Base-by-base conservation (phyloP, 2,888 invertebrate species). In the Nebria brevicollis region DNA sequence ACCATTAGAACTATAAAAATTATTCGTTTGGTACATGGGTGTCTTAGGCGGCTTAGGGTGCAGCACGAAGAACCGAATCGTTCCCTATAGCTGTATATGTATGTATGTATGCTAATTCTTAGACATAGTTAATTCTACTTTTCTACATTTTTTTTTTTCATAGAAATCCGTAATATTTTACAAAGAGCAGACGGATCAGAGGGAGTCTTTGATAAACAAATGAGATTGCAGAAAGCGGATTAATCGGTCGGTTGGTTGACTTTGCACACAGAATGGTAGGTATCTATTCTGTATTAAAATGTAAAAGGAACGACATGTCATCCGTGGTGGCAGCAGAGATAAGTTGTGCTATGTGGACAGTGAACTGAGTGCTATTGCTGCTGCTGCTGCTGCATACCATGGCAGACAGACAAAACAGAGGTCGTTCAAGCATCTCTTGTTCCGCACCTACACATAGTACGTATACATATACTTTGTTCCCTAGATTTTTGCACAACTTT, bases 161-260 rank as follows among this genome's bases (percentile, higher is more conserved):
- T 54, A 54, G 54, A 54, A 54, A 11, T 2, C 54, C 54, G 54
- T 54, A 54, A 54, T 54, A 54, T 8, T 54, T 54, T 54, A 54
- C 54, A 54, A 54, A 54, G 54, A 2, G 7, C 7, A 54, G 54
- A 54, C 54, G 54, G 54, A 3, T 54, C 54, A 54, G 54, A 54
- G 54, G 54, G 54, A 54, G 54, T 68, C 26, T 25, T 68, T 20
- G 68, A 68, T 68, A 20, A 68, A 68, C 68, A 68, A 68, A 68
- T 68, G 68, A 68, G 68, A 25, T 68, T 68, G 20, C 20, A 25
- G 68, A 25, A 68, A 25, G 6, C 68, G 68, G 68, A 68, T 68
- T 68, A 68, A 68, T 68, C 26, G 54, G 54, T 54, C 54, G 54
- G 54, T 54, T 13, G 54, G 54, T 54, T 13, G 54, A 54, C 11